Base-by-base conservation (phyloP, 2,797 vertebrate genomes). In the Bradypus variegatus region DNA sequence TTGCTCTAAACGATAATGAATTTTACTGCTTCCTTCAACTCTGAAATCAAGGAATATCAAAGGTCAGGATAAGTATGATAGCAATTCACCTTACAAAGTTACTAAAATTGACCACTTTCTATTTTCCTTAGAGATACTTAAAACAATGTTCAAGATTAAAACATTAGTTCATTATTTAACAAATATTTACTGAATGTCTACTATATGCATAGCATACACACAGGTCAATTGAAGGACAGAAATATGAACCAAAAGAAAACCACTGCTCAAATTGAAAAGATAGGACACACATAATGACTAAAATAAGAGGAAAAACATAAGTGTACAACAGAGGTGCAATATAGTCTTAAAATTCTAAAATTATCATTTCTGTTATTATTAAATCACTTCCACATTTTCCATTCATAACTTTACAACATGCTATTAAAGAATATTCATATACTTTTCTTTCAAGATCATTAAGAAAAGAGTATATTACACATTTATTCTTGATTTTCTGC, bases 21-120 rank as follows among this genome's bases (percentile, higher is more conserved):
- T 97, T 97, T 99, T 99, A 96, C 99, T 99, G 97, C 99, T 99
- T 93, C 99, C 99, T 96, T 99, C 99, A 91, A 98, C 98, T 97
- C 99, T 99, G 96, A 1, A 93, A 73, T 86, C 41, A 76, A 96
- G 84, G 89, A 55, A 88, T 14, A 93, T 87, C 75, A 87, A 38
- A 73, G 21, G 94, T 92, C 19, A 81, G 94, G 86, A 82, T 6
- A 86, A 19, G 23, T 67, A 72, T 45, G 33, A 86, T 3, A 89
- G n/a, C 31, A 93, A 90, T 76, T 67, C 31, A 92, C 86, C 31
- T 90, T 88, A 88, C 1, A 73, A 80, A 70, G 6, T 64, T 80
- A 79, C 8, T 89, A 83, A 92, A 91, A 62, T 70, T 82, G 45
- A 91, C 29, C 53, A 70, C 18, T 91, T 86, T n/a, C 25, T 89